A percentile compares a stretch with the other conserved stretches of the same genome.
Evolutionary conservation across 2,113 vertebrate genomes (phyloP).

Genomic region (Anhinga rufa): DNA sequence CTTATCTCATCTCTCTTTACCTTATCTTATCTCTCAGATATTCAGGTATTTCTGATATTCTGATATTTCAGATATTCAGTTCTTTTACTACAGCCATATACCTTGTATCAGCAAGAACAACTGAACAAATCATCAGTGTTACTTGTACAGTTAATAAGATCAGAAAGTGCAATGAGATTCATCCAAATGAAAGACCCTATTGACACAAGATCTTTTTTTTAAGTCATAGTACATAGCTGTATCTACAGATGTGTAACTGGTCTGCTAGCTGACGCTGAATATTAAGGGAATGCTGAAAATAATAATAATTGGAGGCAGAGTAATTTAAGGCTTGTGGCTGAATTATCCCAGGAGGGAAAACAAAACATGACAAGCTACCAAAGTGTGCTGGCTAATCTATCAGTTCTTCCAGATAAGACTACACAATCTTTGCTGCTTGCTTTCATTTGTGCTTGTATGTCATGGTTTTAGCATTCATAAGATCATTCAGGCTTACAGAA

Average conservation of each 20-base stretch:
- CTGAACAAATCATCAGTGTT: neutral
- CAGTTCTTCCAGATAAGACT: constrained; percentile 7
- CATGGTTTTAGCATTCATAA: constrained; percentile 65
- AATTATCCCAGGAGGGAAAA: constrained; percentile 8
- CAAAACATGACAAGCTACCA: constrained; percentile 41
- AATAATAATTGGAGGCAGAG: neutral
- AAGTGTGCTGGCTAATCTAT: constrained; percentile 13
- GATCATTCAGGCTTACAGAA: constrained; percentile 73
- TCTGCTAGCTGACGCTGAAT: neutral
- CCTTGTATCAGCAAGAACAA: neutral
- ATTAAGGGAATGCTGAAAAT: neutral
- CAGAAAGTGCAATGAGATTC: neutral
- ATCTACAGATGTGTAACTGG: neutral
- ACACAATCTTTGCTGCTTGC: constrained; percentile 21
- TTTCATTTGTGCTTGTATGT: constrained; percentile 49
- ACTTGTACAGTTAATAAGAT: neutral
- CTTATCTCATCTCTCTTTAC: neutral
- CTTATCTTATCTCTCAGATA: neutral
- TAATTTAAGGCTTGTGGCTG: constrained; percentile 7
- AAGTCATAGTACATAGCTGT: neutral
- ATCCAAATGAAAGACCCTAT: neutral
- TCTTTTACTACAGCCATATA: neutral
- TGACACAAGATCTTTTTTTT: neutral
- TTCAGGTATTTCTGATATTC: no score
- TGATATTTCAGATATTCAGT: neutral